Percentiles rank a stretch among this genome's conserved stretches.
Evolutionary conservation across 2,888 invertebrate genomes (phyloP).

Genomic region (Hybos culiciformis): DNA sequence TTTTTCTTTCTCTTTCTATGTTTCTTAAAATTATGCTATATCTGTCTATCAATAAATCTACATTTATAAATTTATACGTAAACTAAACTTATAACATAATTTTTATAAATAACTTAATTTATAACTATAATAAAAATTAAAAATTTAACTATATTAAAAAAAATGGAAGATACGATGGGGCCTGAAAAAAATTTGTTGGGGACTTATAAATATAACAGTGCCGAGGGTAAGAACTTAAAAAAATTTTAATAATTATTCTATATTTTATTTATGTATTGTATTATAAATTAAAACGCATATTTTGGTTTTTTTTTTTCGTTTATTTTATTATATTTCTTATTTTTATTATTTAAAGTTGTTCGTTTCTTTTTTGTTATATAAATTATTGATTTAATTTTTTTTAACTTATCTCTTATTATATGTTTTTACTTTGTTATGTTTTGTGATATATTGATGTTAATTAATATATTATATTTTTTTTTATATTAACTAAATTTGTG

Average conservation of each 20-base stretch:
- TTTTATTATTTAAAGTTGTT: not conserved
- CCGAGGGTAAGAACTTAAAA: conserved; percentile 35
- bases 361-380: not conserved
- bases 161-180: conserved; percentile 35
- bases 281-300: conserved; percentile 4
- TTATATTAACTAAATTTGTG: too few species aligned
- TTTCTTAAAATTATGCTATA: conserved; percentile 4
- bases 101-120: too few species aligned
- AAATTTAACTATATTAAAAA: conserved; percentile 2
- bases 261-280: too few species aligned
- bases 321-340: not conserved
- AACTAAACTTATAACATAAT: too few species aligned
- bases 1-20: conserved; percentile 16
- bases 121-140: conserved; percentile 2
- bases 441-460: too few species aligned
- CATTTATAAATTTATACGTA: too few species aligned
- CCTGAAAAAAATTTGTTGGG: conserved; percentile 39
- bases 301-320: conserved; percentile 5
- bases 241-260: too few species aligned
- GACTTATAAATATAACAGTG: conserved; percentile 37
- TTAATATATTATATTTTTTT: too few species aligned
- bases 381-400: too few species aligned
- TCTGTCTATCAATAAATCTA: too few species aligned
- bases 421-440: too few species aligned
- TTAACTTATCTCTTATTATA: too few species aligned